Conservation (phyloP, 2,113 vertebrate genomes). For the Aplodontia rufa region DNA sequence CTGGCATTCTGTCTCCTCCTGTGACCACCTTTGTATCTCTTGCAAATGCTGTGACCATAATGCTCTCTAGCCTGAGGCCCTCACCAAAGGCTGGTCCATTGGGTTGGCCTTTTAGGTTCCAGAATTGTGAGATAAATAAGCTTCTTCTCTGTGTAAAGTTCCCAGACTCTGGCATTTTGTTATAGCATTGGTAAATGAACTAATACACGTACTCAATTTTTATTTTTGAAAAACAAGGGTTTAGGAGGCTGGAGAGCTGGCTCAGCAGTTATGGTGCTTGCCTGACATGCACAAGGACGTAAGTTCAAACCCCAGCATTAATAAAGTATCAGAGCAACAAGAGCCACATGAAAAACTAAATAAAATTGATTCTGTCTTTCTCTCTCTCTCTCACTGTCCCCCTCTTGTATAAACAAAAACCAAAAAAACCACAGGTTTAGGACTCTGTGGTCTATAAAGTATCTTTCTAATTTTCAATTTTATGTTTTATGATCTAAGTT, state of each 20-base stretch:
- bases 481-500: not conserved
- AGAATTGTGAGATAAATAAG: not conserved
- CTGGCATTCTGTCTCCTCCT: not conserved
- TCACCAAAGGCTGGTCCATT: not conserved
- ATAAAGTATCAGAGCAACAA: too few species aligned
- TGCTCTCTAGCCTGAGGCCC: not conserved
- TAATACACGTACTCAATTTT: not conserved
- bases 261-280: too few species aligned
- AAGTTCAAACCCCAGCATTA: too few species aligned
- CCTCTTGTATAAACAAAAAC: too few species aligned
- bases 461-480: conserved; percentile 17
- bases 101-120: not conserved
- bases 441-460: not conserved
- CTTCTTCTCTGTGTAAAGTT: not conserved
- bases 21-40: not conserved
- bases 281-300: too few species aligned
- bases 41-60: too few species aligned
- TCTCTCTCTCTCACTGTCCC: too few species aligned
- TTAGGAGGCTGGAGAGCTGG: too few species aligned
- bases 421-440: not conserved
- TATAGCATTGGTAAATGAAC: not conserved
- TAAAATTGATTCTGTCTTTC: too few species aligned
- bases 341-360: too few species aligned
- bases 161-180: not conserved
- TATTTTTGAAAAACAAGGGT: not conserved